These are phyloP conservation scores for Dryoscopus gambensis DNA, from an alignment of 2,113 vertebrate species.

Conservation along the genomic window DNA sequence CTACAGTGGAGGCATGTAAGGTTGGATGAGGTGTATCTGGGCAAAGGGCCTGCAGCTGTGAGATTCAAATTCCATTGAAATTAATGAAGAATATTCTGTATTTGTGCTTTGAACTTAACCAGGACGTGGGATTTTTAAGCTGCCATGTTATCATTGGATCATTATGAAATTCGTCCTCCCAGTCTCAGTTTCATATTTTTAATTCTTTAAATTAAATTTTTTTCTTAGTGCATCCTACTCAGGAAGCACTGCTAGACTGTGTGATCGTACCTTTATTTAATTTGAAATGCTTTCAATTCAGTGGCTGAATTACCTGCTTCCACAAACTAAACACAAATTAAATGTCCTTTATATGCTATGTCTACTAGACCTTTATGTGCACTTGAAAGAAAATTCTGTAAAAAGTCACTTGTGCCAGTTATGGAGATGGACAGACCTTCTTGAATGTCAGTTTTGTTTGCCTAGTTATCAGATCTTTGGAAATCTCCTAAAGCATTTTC, in stretches of 20 bases:
- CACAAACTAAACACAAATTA: background rate
- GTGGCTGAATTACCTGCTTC: background rate
- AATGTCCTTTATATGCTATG: background rate
- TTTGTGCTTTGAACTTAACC: background rate
- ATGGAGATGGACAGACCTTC: background rate
- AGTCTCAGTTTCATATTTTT: background rate
- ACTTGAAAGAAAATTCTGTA: background rate
- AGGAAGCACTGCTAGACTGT: background rate
- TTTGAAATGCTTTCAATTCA: background rate
- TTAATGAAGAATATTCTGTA: background rate
- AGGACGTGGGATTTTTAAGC: background rate
- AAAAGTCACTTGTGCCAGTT: background rate
- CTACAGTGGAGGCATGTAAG: background rate
- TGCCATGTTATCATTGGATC: background rate
- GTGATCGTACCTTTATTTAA: background rate
- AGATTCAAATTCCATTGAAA: background rate
- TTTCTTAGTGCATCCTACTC: background rate
- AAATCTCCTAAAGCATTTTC: background rate
- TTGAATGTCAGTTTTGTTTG: background rate
- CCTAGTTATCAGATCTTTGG: background rate
- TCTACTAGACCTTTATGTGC: background rate
- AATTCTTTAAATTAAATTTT: background rate
- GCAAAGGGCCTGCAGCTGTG: background rate
- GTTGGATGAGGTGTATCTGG: background rate
- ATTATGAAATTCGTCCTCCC: background rate